Evolutionary conservation across 2,797 vertebrate species (phyloP).

Genomic region (Enteromius fasciolatus): DNA sequence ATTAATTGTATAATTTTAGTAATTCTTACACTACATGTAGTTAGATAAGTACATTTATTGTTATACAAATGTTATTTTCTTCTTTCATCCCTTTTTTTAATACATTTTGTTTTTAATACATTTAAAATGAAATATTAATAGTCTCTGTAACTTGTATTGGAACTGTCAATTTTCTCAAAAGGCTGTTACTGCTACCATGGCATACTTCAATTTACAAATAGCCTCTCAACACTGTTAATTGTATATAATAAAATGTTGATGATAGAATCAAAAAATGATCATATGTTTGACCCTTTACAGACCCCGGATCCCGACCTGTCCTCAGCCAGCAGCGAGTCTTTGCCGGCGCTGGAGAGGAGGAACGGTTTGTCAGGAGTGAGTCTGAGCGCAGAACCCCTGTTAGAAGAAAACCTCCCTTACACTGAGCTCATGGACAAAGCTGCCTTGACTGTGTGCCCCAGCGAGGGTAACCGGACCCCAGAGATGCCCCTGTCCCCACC

Average conservation of each 20-base stretch:
- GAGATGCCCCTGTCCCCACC: conserved; percentile 47
- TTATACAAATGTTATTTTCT: background rate
- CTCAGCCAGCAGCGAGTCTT: conserved; percentile 58
- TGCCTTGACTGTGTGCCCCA: conserved; percentile 63
- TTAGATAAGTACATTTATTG: background rate
- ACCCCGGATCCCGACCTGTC: conserved; percentile 56
- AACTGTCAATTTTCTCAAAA: background rate
- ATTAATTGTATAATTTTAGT: background rate
- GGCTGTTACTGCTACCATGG: background rate
- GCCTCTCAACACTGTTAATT: background rate
- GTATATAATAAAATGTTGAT: background rate
- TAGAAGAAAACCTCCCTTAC: conserved; percentile 53
- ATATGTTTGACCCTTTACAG: conserved; percentile 37
- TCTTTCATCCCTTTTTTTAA: too few species aligned
- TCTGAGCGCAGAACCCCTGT: conserved; percentile 60
- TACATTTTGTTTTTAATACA: background rate
- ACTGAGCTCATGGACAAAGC: conserved; percentile 48
- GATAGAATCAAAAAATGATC: background rate
- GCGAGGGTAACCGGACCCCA: conserved; percentile 64
- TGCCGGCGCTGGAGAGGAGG: conserved; percentile 66
- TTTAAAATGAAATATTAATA: too few species aligned
- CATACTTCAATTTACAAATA: background rate
- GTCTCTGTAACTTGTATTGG: background rate
- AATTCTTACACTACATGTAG: background rate
- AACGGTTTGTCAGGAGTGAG: conserved; percentile 68